Percentiles rank a stretch among this genome's conserved stretches.
Evolutionary conservation across 2,888 invertebrate genomes (phyloP).

Genomic region (Dynastes tityus): DNA sequence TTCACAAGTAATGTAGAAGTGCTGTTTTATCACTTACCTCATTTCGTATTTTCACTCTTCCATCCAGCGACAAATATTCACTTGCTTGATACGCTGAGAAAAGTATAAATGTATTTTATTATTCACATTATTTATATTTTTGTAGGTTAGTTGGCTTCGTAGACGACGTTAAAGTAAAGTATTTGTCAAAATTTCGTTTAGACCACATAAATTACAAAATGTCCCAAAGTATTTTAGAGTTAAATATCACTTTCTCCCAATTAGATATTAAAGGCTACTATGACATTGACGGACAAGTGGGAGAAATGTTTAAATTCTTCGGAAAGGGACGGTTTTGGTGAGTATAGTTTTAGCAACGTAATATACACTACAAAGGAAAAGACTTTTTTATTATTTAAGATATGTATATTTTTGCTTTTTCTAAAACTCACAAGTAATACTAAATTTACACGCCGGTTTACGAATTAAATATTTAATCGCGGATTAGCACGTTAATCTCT

Average conservation of each 20-base stretch:
- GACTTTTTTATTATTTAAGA: no score
- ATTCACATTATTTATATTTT: neutral
- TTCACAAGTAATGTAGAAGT: no score
- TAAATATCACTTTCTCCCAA: slow-evolving; percentile 68
- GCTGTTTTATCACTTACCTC: no score
- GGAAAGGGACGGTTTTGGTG: slow-evolving; percentile 69
- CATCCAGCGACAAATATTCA: no score
- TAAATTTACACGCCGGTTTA: no score
- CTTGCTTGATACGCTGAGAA: neutral
- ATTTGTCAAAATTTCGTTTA: slow-evolving; percentile 67
- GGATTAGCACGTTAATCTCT: no score
- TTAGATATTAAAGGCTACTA: slow-evolving; percentile 68
- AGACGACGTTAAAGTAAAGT: slow-evolving; percentile 65
- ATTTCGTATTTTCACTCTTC: no score
- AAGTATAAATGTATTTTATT: no score
- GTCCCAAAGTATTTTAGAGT: slow-evolving; percentile 63
- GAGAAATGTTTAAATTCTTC: slow-evolving; percentile 64
- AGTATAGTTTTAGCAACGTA: slow-evolving; percentile 48
- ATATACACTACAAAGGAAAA: no score
- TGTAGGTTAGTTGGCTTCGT: slow-evolving; percentile 66
- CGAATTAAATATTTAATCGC: no score
- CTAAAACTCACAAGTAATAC: no score
- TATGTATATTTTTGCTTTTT: no score
- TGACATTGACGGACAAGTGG: slow-evolving; percentile 65
- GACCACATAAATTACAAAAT: slow-evolving; percentile 66